phyloP scores from a whole-genome alignment of 2,888 invertebrate genomes.

The Phaedon cochleariae region DNA sequence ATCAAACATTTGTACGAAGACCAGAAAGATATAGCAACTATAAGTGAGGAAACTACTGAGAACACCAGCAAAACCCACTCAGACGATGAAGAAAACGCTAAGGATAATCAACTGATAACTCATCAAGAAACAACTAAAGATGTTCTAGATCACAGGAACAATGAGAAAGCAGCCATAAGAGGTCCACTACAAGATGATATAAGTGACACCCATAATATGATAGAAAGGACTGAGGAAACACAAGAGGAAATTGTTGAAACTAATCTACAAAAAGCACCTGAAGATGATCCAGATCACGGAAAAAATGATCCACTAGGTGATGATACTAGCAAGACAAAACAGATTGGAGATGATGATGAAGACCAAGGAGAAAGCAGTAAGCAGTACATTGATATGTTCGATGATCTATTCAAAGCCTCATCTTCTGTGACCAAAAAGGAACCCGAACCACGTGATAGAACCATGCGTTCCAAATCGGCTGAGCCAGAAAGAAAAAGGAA shows the following conservation, averaged over 20 bases:
- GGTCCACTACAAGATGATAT: no score
- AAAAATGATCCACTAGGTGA: constrained; percentile 2
- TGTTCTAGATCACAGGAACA: no score
- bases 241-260: no score
- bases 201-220: no score
- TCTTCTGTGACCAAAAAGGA: constrained; percentile 25
- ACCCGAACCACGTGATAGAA: constrained; percentile 18
- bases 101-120: not conserved
- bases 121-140: no score
- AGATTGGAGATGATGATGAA: constrained; percentile 2
- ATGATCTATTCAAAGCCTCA: constrained; percentile 41
- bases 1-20: constrained; percentile 28
- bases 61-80: not conserved
- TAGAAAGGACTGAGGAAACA: not conserved
- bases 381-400: constrained; percentile 37
- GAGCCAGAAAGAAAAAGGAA: constrained; percentile 54
- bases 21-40: not conserved
- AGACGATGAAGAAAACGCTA: not conserved
- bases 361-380: not conserved
- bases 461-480: constrained; percentile 51
- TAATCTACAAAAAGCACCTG: no score
- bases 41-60: not conserved
- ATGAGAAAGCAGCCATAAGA: no score
- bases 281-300: no score
- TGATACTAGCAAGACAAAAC: not conserved